phyloP scores from a whole-genome alignment of 2,113 vertebrate genomes.

The Equus quagga region DNA sequence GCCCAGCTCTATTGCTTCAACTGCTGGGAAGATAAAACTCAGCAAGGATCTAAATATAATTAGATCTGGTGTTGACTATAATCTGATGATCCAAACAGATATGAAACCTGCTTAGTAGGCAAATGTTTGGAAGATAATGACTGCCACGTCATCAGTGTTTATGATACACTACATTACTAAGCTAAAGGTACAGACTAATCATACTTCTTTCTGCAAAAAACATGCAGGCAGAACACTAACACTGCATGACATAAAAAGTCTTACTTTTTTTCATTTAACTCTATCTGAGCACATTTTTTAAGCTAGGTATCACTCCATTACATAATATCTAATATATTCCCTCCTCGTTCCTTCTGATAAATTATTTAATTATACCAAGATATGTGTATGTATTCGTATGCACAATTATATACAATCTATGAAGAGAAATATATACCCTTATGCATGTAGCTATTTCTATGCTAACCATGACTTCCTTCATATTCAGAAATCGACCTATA shows the following conservation, averaged over 20 bases:
- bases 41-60: not conserved
- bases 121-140: not conserved
- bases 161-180: not conserved
- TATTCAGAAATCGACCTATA: conserved; percentile 21
- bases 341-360: not conserved
- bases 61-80: not conserved
- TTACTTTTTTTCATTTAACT: not conserved
- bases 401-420: not conserved
- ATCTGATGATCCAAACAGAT: not conserved
- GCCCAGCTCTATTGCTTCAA: no score
- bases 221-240: not conserved
- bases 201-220: not conserved
- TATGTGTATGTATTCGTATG: no score
- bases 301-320: not conserved
- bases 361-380: not conserved
- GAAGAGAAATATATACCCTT: not conserved
- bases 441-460: not conserved
- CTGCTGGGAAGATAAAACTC: not conserved
- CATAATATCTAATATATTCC: not conserved
- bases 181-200: not conserved
- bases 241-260: not conserved
- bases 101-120: not conserved
- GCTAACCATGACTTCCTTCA: not conserved
- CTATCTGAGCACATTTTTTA: conserved; percentile 9
- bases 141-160: not conserved